Evolutionary conservation across 2,797 vertebrate genomes (phyloP), one percentile per base, ranked within the genome.

Genomic region (Dendrocincla fuliginosa): DNA sequence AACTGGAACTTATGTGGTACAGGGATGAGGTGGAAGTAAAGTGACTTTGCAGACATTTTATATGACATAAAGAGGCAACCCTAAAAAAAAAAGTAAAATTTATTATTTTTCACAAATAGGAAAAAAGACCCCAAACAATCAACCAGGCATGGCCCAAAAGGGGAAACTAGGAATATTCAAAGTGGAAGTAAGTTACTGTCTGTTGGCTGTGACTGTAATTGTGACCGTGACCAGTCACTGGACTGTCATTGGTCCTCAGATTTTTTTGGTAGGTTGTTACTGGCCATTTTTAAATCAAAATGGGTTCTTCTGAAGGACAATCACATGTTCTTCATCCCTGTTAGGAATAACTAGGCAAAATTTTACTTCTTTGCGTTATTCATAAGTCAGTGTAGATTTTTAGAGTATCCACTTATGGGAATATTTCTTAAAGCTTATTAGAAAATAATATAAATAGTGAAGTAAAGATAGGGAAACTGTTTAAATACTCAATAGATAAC

Each of bases 61-160:
- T 1, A 2, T 85, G 37, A 56, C 18, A 25, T 42, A 30, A 77
- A 73, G 20, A 88, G 24, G 33, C 16, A 85, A 59, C 19, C 8
- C 7, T 8, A 37, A 55, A 55, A 81, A 59, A 63, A 25, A 18
- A 24, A 15, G 33, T 2, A 47, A 46, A 59, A 32, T 10, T 6
- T 8, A 19, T 53, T 77, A 14, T 22, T 60, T 59, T 64, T 56
- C 46, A 61, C 35, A 49, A 63, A 52, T 52, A 59, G 14, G 11
- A 41, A 19, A 33, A 32, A 76, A 50, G 0, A 52, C 28, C 1
- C 23, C 55, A 49, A 23, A 0, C 11, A 35, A 15, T 1, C 22
- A 71, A 35, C 2, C 35, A 44, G 24, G 16, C 7, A 44, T 49
- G 20, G 13, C 22, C 33, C 3, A 2, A 75, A 78, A 41, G 20